phyloP scores from a whole-genome alignment of 2,797 vertebrate species.

The Hafferia zeledoni region DNA sequence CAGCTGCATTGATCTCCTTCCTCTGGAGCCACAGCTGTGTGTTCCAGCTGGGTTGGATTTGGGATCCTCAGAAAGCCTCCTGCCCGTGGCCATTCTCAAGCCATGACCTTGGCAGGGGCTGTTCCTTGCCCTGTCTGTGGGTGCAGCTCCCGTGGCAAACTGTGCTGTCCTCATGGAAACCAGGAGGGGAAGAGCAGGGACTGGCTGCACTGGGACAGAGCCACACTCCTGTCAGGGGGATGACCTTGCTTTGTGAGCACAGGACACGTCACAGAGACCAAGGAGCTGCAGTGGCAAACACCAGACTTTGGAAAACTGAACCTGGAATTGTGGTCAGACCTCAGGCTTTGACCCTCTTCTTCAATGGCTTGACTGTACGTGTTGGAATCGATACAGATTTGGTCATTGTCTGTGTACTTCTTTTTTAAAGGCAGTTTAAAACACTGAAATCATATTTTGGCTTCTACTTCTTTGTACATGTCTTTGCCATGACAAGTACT shows the following conservation, averaged over 20 bases:
- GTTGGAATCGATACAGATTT: not conserved
- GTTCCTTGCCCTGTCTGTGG: not conserved
- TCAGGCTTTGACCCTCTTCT: not conserved
- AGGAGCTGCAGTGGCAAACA: not conserved
- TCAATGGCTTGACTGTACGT: not conserved
- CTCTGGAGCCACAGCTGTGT: not conserved
- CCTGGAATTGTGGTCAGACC: not conserved
- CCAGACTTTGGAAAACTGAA: not conserved
- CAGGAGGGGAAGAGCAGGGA: not conserved
- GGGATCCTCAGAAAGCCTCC: not conserved
- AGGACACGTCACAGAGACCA: not conserved
- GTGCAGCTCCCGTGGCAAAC: not conserved
- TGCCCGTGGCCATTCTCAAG: not conserved
- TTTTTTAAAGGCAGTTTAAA: constrained; percentile 21
- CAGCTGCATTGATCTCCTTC: not conserved
- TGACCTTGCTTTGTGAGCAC: not conserved
- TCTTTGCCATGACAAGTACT: constrained; percentile 54
- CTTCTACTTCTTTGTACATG: constrained; percentile 20
- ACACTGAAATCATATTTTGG: constrained; percentile 6
- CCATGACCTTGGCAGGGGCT: not conserved
- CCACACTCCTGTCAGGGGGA: fast-evolving
- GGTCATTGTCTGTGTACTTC: not conserved
- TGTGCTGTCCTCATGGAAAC: not conserved
- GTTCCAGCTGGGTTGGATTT: not conserved
- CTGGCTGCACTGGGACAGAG: not conserved